Percentiles rank a stretch among this genome's conserved stretches.
Conservation (phyloP, 1,140 invertebrate species). For the Scaptomyza hsui region DNA sequence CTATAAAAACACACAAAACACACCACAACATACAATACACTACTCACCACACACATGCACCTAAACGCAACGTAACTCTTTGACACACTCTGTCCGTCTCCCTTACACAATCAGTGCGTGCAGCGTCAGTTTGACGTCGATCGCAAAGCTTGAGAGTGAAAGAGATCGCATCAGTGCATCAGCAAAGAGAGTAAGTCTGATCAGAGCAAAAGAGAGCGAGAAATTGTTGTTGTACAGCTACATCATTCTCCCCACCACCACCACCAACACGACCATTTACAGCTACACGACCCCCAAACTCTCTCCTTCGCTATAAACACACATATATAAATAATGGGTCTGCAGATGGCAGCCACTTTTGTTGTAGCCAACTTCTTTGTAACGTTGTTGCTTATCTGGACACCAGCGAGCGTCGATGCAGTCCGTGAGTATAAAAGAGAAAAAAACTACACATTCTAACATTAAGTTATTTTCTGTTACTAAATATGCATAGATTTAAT, state of each 20-base stretch:
- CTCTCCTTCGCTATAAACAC: slow-evolving; percentile 11
- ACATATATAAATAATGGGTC: slow-evolving; percentile 76
- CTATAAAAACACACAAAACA: slow-evolving; percentile 31
- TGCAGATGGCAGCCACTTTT: slow-evolving; percentile 81
- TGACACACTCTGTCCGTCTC: neutral
- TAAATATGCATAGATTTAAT: slow-evolving; percentile 33
- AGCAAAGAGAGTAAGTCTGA: slow-evolving; percentile 52
- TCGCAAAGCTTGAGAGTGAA: slow-evolving; percentile 15
- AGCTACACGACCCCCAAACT: slow-evolving; percentile 5
- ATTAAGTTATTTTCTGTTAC: slow-evolving; percentile 7
- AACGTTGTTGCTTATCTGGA: slow-evolving; percentile 77
- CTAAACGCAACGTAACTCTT: slow-evolving; percentile 1
- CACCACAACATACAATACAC: slow-evolving; percentile 14
- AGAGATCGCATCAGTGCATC: slow-evolving; percentile 10
- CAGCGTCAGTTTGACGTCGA: slow-evolving; percentile 10
- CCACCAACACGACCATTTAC: neutral
- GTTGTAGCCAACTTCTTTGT: slow-evolving; percentile 69
- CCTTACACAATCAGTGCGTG: slow-evolving; percentile 11
- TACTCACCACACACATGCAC: slow-evolving; percentile 3
- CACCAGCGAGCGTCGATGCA: slow-evolving; percentile 74
- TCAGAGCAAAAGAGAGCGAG: slow-evolving; percentile 7
- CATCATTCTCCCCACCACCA: slow-evolving; percentile 10
- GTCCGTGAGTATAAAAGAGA: slow-evolving; percentile 75
- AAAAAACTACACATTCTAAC: neutral
- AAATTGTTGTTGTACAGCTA: slow-evolving; percentile 36